Base-by-base conservation (phyloP, 2,888 invertebrate species). In the Diabrotica balteata region DNA sequence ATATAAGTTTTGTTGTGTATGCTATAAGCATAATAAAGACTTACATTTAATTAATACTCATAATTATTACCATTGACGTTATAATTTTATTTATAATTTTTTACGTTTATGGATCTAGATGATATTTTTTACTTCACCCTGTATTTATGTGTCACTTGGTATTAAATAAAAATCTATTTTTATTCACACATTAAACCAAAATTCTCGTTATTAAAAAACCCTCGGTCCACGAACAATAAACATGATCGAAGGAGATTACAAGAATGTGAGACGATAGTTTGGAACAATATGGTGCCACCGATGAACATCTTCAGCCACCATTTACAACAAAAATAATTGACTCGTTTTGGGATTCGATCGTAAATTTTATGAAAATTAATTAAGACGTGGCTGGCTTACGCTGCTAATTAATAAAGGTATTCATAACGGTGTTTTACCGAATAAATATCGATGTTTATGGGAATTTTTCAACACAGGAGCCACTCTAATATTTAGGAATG, bases 261-360 rank as follows among this genome's bases (percentile, higher is more conserved):
- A 32, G 52, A 52, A 52, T 52, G 54, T 54, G 8, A 54, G 42
- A 8, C 7, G 54, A n/a, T 54, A 54, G 54, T 54, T 43, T 54
- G 43, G 42, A 43, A 10, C 54, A 53, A 53, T 53, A 53, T 53
- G 53, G 53, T 53, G 53, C 32, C 53, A 53, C 53, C 10, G 42
- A 42, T 43, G 32, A 32, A 32, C 32, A 32, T 32, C 32, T 32
- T 32, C 32, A 42, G 54, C 42, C n/a, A 43, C 43, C 54, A 54
- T 54, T 54, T 54, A 32, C 32, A 54, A 52, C 22, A 52, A 22
- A 52, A 52, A 52, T 52, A 52, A 54, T 43, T 54, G 54, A 54
- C 54, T 43, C 54, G 54, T 54, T 54, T 54, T 32, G 42, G 6
- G n/a, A 54, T 43, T n/a, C 42, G 43, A 54, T 43, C 54, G 43